phyloP scores from a whole-genome alignment of 2,797 vertebrate species.

The Myiothlypis chrysogaster region DNA sequence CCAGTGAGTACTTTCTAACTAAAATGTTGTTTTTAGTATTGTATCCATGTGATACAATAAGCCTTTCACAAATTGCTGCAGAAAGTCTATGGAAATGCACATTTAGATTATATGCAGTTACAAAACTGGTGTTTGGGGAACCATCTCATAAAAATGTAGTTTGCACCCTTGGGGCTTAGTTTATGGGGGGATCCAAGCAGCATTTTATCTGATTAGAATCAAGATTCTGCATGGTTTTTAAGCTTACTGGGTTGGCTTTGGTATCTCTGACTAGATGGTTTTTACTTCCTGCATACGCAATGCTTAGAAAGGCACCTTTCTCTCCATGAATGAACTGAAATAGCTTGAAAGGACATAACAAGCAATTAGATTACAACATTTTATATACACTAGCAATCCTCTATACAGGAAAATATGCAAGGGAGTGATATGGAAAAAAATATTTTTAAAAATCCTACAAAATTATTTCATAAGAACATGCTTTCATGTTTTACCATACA shows the following conservation, averaged over 20 bases:
- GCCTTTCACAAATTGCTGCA: not conserved
- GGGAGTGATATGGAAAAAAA: not conserved
- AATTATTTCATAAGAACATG: not conserved
- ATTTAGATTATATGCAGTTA: not conserved
- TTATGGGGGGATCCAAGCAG: not conserved
- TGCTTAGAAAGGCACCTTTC: not conserved
- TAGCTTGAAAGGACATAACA: not conserved
- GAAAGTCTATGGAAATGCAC: not conserved
- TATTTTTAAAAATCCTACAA: not conserved
- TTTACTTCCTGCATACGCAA: not conserved
- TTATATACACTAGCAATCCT: not conserved
- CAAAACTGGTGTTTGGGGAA: not conserved
- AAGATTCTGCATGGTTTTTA: not conserved
- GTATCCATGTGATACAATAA: not conserved
- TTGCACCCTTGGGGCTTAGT: not conserved
- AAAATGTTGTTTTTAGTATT: constrained; percentile 1
- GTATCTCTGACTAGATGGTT: not conserved
- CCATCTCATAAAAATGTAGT: constrained; percentile 3
- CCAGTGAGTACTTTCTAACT: not conserved
- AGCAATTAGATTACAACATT: not conserved
- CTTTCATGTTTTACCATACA: not conserved
- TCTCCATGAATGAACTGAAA: not conserved
- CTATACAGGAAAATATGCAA: not conserved
- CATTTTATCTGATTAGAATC: constrained; percentile 10
- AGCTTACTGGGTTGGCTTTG: not conserved